Base-by-base conservation (phyloP, 2,113 vertebrate species). In the Megaceryle maxima region DNA sequence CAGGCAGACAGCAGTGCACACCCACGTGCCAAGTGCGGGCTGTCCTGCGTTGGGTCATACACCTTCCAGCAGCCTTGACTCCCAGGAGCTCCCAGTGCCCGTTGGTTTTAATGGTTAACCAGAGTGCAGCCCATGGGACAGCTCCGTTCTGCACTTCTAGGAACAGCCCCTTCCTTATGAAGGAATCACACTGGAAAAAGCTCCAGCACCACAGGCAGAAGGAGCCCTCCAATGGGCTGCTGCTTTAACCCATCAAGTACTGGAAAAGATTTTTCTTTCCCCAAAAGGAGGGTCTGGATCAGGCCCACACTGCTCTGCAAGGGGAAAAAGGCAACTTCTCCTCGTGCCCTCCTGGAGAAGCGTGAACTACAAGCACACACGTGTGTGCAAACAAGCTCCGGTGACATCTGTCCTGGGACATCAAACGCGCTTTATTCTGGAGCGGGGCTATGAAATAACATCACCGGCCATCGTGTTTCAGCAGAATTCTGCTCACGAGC, bases 391-490 rank as follows among this genome's bases (percentile, higher is more conserved):
- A 77, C 53, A 59, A 67, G 6, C 51, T 73, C 90, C 4, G 2
- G 18, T 33, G 43, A 51, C 82, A 50, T 18, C 90, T 50, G 29
- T 13, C 50, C 19, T 1, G 16, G 73, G 51, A 79, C 83, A 43
- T 3, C 0, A 17, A 44, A 7, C 41, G 55, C 16, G 0, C 44
- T 44, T 8, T 22, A 26, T 10, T 74, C 12, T 35, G 64, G 43
- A 17, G 69, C 46, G 3, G 0, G 3, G 41, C 53, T 44, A 24
- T 11, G 31, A 31, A 85, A 12, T 11, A 41, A 11, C 1, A 0
- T 1, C 13, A 3, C 25, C 2, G 2, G 29, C 12, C 16, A 48
- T 7, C 8, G 12, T 0, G 7, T 7, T 55, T 50, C 74, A 35
- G 3, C 3, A 5, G 18, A 33, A 9, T 6, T 46, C 60, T 66